phyloP scores from a whole-genome alignment of 2,113 vertebrate species.

The Notiomystis cincta region DNA sequence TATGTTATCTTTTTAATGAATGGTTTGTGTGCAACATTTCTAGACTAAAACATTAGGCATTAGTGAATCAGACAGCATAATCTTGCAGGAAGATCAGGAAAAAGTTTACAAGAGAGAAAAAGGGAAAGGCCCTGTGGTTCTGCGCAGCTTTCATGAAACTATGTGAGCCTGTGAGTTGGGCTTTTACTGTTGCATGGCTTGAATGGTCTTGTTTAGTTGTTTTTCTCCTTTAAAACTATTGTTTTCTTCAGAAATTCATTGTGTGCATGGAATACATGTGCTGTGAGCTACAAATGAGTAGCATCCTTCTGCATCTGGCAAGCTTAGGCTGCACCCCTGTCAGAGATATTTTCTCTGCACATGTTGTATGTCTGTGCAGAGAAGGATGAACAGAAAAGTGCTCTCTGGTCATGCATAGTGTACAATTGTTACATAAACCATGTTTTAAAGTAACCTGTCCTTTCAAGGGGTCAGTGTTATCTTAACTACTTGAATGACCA shows the following conservation, averaged over 20 bases:
- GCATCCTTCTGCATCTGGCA: neutral
- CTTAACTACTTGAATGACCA: neutral
- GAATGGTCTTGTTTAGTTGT: neutral
- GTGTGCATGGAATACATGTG: neutral
- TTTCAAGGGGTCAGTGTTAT: neutral
- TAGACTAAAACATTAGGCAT: conserved; percentile 2
- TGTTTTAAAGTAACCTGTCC: neutral
- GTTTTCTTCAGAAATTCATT: neutral
- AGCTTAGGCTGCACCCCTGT: neutral
- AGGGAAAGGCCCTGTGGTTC: neutral
- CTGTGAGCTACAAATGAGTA: neutral
- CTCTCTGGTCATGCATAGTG: neutral
- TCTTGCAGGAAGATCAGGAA: conserved; percentile 9
- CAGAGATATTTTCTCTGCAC: neutral
- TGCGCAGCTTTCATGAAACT: neutral
- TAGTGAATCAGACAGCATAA: conserved; percentile 40
- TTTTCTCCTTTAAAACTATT: neutral
- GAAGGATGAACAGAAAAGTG: neutral
- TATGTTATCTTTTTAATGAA: conserved; percentile 40
- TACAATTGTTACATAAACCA: neutral
- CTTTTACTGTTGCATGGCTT: neutral
- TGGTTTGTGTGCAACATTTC: conserved; percentile 55
- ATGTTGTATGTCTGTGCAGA: neutral
- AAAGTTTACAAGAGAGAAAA: neutral
- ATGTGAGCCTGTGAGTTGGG: neutral